These are phyloP conservation scores for Acanthopleura granulata DNA, from an alignment of 2,888 invertebrate species.

Conservation along the genomic window DNA sequence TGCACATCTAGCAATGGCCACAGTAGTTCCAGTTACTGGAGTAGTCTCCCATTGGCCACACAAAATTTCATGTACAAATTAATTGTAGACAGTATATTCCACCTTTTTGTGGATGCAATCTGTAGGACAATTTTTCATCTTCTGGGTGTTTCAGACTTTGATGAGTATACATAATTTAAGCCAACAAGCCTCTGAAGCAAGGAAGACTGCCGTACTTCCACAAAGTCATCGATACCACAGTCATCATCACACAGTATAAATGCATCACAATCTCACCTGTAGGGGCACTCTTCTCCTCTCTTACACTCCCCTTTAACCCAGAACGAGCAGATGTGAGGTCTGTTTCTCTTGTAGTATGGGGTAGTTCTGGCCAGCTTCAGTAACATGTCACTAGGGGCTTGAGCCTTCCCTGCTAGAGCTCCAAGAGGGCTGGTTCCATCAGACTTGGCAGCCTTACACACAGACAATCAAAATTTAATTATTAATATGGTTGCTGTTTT, in stretches of 20 bases:
- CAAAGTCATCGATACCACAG: too few species aligned
- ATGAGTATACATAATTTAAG: background rate
- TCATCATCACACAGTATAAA: too few species aligned
- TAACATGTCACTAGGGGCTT: slow-evolving; percentile 83
- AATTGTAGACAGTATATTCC: too few species aligned
- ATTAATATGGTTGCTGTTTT: too few species aligned
- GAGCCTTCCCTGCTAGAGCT: slow-evolving; percentile 73
- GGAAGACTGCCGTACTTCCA: too few species aligned
- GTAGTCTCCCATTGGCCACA: too few species aligned
- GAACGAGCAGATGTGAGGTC: slow-evolving; percentile 96
- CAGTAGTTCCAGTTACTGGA: too few species aligned
- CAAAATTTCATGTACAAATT: too few species aligned
- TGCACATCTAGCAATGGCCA: too few species aligned
- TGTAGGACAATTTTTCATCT: background rate
- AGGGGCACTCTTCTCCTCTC: slow-evolving; percentile 96
- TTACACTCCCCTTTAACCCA: slow-evolving; percentile 99
- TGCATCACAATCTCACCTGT: slow-evolving; percentile 71
- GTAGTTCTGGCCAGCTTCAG: slow-evolving; percentile 90
- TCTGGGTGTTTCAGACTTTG: background rate
- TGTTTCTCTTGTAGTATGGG: slow-evolving; percentile 94
- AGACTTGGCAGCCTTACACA: slow-evolving; percentile 65
- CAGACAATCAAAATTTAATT: background rate
- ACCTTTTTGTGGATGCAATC: too few species aligned
- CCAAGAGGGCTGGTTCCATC: slow-evolving; percentile 71
- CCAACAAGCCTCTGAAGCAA: background rate